Evolutionary conservation across 2,888 invertebrate species (phyloP), one percentile per base, ranked within the genome.

Genomic region (Eilema sororculum): DNA sequence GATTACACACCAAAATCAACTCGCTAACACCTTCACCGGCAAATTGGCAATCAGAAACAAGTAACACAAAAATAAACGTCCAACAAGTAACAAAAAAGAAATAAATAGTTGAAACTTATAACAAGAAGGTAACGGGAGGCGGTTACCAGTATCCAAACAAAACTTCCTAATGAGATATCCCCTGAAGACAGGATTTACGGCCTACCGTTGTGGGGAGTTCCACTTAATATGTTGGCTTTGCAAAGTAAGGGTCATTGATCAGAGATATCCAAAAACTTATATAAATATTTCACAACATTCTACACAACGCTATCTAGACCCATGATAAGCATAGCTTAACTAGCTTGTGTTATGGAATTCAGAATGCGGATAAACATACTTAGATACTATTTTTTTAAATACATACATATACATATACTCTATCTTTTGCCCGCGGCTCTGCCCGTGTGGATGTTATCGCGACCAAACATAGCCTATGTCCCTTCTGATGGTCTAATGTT

Each of bases 91-190:
- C 71, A 59, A n/a, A 69, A 67, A 65, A n/a, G 71, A 79, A 87
- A 84, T 84, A 86, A 86, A 85, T 83, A 85, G 75, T 78, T 79
- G 81, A 90, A 37, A 90, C 84, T 91, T 90, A 89, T 91, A 93
- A 92, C 91, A 89, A 90, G 89, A 84, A 75, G 73, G 87, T 88
- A 90, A 84, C 86, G 74, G 81, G 78, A 85, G 63, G 71, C 83
- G 81, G 83, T 87, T 84, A 87, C 85, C 86, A 81, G 68, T 64
- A 74, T 79, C 76, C 77, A 84, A 79, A 82, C 81, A 82, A 84
- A 93, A 93, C 82, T 93, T 91, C 69, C 89, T 93, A 93, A 93
- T 93, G 91, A 93, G 91, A 88, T 92, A 92, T 90, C 86, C 89
- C 88, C 88, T 75, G 75, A 83, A 85, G 87, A 84, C 78, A 76